These are phyloP conservation scores for Melangyna quadrimaculata DNA, from an alignment of 2,888 invertebrate species.

Conservation along the genomic window DNA sequence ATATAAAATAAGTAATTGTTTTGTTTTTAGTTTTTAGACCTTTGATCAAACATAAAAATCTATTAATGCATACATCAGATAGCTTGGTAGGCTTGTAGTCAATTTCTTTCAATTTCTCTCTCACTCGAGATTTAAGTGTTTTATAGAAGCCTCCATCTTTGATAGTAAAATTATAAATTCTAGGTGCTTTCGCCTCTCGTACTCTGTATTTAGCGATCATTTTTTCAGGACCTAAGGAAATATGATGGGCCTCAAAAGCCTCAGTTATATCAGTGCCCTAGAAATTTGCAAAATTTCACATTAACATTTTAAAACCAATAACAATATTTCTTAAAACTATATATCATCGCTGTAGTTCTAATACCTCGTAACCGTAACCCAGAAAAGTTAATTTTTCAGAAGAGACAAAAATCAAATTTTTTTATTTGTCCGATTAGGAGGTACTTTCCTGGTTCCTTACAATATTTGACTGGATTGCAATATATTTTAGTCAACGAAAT, in stretches of 20 bases:
- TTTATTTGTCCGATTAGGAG: no score
- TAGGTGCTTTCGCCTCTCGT: constrained; percentile 83
- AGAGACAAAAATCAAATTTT: no score
- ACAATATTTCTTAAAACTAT: no score
- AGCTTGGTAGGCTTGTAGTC: constrained; percentile 78
- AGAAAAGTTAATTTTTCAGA: no score
- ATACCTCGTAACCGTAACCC: no score
- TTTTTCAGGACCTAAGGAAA: constrained; percentile 83
- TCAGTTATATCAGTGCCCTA: constrained; percentile 91
- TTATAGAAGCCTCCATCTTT: constrained; percentile 88
- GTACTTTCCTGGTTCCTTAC: no score
- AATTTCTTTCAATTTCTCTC: constrained; percentile 83
- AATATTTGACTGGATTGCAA: no score
- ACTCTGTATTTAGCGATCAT: constrained; percentile 86
- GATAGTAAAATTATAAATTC: constrained; percentile 89
- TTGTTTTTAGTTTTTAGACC: background rate
- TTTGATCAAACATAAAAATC: background rate
- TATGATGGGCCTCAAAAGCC: constrained; percentile 88
- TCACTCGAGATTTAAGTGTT: constrained; percentile 85
- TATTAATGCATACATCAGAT: constrained; percentile 77
- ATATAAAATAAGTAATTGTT: constrained; percentile 55
- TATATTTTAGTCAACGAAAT: no score
- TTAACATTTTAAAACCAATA: background rate
- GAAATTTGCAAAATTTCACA: background rate
- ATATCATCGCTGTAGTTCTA: no score